Evolutionary conservation across 2,888 invertebrate genomes (phyloP), one percentile per base, ranked within the genome.

Genomic region (Thereva unica): DNA sequence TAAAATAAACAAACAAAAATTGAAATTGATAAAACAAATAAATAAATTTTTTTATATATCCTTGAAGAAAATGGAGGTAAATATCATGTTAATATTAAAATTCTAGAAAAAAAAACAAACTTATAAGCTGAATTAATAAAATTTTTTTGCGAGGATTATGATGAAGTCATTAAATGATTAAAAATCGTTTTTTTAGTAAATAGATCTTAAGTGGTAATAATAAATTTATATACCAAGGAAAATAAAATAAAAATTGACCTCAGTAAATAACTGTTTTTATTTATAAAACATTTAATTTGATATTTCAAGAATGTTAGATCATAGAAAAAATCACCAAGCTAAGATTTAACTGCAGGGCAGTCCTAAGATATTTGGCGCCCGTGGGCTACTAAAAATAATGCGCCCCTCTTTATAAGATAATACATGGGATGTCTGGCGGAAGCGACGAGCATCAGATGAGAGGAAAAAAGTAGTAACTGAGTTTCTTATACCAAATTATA

Each of bases 151-250:
- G 55, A 41, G 55, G 55, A 45, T 57, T 57, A 57, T 45, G 45
- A 44, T 44, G 23, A 57, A 44, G 44, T 35, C 57, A 45, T 44
- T 23, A 42, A 44, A 57, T 37, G 34, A 44, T 35, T 34, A 57
- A 23, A 23, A 57, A 34, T 42, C 42, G 45, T 57, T 57, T 44
- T n/a, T 57, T 57, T 57, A 57, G 45, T 34, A 57, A 44, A 7
- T 57, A 57, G 57, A 42, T 6, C 9, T 57, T 57, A 57, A 44
- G 42, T 57, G 45, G 57, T 57, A 57, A 57, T 57, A 45, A 57
- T 23, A 23, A 41, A 55, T 55, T 55, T 55, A 55, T 55, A 55
- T 41, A 55, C 41, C 55, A 55, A 23, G 55, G 41, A 55, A 41
- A 41, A 9, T 37, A 7, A 55, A 55, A 55, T 55, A 55, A 55